Conservation (phyloP, 2,888 invertebrate species). For the Himalopsyche anomala region DNA sequence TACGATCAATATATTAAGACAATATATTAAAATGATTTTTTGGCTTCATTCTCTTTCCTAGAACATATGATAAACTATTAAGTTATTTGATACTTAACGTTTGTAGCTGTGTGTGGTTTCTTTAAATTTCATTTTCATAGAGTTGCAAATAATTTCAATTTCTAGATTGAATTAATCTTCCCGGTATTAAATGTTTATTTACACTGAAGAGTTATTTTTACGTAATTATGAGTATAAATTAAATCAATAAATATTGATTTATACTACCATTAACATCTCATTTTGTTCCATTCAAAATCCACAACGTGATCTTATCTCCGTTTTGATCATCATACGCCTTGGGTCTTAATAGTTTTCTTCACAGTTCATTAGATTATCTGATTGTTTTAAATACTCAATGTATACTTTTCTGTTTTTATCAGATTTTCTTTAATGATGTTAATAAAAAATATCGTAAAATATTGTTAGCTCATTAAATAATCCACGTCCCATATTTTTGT, state of each 20-base stretch:
- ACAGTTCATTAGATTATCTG: constrained; percentile 63
- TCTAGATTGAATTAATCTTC: too few relatives aligned
- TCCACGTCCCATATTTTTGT: too few relatives aligned
- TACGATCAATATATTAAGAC: too few relatives aligned
- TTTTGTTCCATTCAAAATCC: neutral
- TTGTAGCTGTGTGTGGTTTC: too few relatives aligned
- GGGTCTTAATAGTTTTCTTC: constrained; percentile 52
- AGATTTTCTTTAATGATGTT: constrained; percentile 22
- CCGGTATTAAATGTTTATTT: too few relatives aligned
- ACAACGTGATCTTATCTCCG: neutral
- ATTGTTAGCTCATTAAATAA: neutral
- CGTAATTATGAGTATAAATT: neutral
- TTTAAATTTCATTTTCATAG: too few relatives aligned
- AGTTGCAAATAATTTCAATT: too few relatives aligned
- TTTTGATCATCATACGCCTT: neutral
- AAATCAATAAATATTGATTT: neutral
- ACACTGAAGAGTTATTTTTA: too few relatives aligned
- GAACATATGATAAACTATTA: too few relatives aligned
- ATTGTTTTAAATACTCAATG: constrained; percentile 60
- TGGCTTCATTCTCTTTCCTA: too few relatives aligned
- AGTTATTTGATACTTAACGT: too few relatives aligned
- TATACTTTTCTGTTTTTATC: constrained; percentile 45
- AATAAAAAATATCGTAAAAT: neutral
- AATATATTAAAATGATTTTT: too few relatives aligned
- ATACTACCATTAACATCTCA: neutral